Evolutionary conservation across 2,113 vertebrate species (phyloP), one percentile per base, ranked within the genome.

Genomic region (Prunella fulvescens): DNA sequence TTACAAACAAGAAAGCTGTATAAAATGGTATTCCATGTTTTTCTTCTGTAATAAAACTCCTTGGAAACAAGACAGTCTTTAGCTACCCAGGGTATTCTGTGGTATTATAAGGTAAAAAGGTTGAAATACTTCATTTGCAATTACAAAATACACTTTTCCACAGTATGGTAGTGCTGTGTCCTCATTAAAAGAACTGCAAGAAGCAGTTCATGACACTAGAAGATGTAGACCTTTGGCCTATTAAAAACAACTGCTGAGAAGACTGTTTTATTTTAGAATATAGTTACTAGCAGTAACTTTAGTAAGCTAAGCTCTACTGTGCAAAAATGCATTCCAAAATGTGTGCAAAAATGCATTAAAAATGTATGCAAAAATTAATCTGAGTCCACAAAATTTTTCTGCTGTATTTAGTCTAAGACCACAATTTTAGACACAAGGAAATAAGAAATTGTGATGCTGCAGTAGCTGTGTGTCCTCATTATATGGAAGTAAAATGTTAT

Each of bases 71-170:
- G n/a, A 33, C 70, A 77, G 14, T 47, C 48, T 89, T 91, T 14
- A 90, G 70, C 40, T 90, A 79, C 10, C 25, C 22, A 65, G 61
- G 14, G 45, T 87, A 72, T 79, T 82, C 57, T 54, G 24, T 57
- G 45, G 40, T 76, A 85, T 90, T 91, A 85, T 80, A 89, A 86
- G 42, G 57, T 85, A 66, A 92, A 92, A 96, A 85, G n/a, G 45
- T 85, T 95, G 39, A 92, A 95, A 87, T 94, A 96, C 35, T 95
- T 82, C 12, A 91, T 91, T 77, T 89, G 35, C 78, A 91, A 86
- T 56, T 92, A 90, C 60, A 91, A 92, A 95, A 39, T 51, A 57
- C 31, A 26, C 39, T 91, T 94, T 89, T 90, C 37, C 62, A 44
- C 54, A 61, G 77, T 42, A 31, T 58, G 24, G 29, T 18, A 95